Evolutionary conservation across 2,888 invertebrate species (phyloP), one percentile per base, ranked within the genome.

Genomic region (Caenorhabditis drosophilae): DNA sequence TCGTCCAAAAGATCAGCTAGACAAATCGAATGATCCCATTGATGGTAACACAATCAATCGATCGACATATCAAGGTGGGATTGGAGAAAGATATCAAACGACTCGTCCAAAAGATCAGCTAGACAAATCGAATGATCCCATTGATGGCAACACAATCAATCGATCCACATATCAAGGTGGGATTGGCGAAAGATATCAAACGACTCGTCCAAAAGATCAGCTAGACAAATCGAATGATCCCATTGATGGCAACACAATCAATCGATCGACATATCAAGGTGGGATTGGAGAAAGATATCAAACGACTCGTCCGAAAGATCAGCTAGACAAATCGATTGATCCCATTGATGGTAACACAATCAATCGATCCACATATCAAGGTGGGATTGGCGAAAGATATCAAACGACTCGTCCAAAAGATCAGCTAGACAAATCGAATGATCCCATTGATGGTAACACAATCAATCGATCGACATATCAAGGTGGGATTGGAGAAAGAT

Each of bases 161-260:
- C 15, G 53, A 36, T 23, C 35, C 2, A 53, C 53, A 18, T 53
- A 53, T 45, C 53, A 53, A 53, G 53, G 53, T 25, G 53, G 53
- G 0, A 36, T 44, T 36, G 53, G 45, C 16, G 53, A 53, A 12
- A 35, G 53, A 20, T 53, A 25, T 25, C 36, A 35, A 18, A 36
- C 53, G n/a, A n/a, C 44, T n/a, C 34, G 53, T 26, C 53, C 53
- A 12, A 53, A 53, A 36, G 53, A 53, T 53, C 25, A 20, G 2
- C 27, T 53, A 16, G 53, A 53, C 36, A 31, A 35, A 36, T 40
- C 53, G 18, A 53, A 18, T 45, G 53, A 53, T 16, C 25, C 45
- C 2, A 18, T 53, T 1, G 53, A 53, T 18, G 44, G 45, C 2
- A 53, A 42, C n/a, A 53, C 53, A 12, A 53, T 53, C 53, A 53